Percentiles rank a stretch among this genome's conserved stretches.
phyloP scores from a whole-genome alignment of 2,113 vertebrate species.

The Cygnus buccinator region DNA sequence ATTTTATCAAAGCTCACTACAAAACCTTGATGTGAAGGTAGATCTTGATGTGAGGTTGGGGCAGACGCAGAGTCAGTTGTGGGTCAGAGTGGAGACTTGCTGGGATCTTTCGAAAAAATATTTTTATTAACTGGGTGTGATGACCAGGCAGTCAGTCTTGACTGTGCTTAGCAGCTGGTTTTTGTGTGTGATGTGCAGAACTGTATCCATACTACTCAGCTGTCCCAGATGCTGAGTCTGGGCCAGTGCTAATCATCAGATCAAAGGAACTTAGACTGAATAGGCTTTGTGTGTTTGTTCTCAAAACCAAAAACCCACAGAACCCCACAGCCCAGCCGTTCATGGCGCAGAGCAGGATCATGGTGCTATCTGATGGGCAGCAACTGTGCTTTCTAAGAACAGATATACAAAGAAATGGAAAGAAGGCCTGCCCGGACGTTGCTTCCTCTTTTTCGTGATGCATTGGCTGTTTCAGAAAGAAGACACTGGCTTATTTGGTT shows the following conservation, averaged over 20 bases:
- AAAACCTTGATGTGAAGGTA: neutral
- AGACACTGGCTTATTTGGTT: neutral
- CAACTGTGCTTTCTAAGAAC: neutral
- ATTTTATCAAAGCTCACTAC: neutral
- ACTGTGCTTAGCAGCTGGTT: neutral
- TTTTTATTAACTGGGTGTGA: rapidly evolving
- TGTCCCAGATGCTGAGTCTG: neutral
- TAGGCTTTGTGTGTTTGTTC: neutral
- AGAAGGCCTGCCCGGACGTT: neutral
- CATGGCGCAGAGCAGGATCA: rapidly evolving
- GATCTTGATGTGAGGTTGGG: neutral
- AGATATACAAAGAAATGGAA: neutral
- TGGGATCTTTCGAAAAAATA: neutral
- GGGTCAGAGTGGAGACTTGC: neutral
- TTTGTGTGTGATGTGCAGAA: neutral
- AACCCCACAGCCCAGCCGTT: neutral
- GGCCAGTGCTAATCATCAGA: neutral
- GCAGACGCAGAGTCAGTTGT: neutral
- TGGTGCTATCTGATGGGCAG: rapidly evolving
- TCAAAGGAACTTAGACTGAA: neutral
- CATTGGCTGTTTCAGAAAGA: neutral
- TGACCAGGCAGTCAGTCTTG: neutral
- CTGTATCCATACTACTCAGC: neutral
- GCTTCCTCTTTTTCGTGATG: neutral
- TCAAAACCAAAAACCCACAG: neutral